These are phyloP conservation scores for zebrafish (Danio rerio) DNA, from an alignment of 2,113 vertebrate species.

Conservation along the genomic window DNA sequence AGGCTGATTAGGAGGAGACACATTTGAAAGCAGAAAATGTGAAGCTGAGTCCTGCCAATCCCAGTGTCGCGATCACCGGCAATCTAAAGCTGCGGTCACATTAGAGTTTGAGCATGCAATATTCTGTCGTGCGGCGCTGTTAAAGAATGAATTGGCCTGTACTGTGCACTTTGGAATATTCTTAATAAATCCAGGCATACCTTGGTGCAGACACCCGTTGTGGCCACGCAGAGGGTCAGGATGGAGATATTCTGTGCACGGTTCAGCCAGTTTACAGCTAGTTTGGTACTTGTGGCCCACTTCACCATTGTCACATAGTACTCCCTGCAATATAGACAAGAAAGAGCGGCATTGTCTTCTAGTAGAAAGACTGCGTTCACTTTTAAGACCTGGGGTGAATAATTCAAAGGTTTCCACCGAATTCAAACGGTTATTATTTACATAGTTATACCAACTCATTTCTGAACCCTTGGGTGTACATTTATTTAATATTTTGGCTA, in stretches of 20 bases:
- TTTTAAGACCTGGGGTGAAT: not conserved
- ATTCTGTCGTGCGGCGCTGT: no score
- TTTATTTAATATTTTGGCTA: not conserved
- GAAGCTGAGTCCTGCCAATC: no score
- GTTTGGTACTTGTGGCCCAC: constrained; percentile 95
- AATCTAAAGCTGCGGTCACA: no score
- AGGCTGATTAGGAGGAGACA: no score
- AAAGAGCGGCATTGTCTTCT: not conserved
- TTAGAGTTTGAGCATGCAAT: no score
- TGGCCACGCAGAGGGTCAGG: constrained; percentile 93
- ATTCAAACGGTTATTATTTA: not conserved
- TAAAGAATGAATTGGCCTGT: not conserved
- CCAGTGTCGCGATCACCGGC: no score
- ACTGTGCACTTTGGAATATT: not conserved
- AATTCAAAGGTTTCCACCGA: constrained; percentile 29
- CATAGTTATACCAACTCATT: not conserved
- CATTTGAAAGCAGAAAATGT: no score
- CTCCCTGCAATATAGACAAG: constrained; percentile 77
- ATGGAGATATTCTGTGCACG: constrained; percentile 95
- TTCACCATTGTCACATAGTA: constrained; percentile 98
- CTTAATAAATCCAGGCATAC: constrained; percentile 65
- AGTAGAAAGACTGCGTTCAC: not conserved
- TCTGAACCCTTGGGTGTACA: not conserved
- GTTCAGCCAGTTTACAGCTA: constrained; percentile 97
- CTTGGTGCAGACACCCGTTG: constrained; percentile 95